A percentile compares a stretch with the other conserved stretches of the same genome.
Conservation (phyloP, 2,888 invertebrate species). For the Aleiodes leptofemur region DNA sequence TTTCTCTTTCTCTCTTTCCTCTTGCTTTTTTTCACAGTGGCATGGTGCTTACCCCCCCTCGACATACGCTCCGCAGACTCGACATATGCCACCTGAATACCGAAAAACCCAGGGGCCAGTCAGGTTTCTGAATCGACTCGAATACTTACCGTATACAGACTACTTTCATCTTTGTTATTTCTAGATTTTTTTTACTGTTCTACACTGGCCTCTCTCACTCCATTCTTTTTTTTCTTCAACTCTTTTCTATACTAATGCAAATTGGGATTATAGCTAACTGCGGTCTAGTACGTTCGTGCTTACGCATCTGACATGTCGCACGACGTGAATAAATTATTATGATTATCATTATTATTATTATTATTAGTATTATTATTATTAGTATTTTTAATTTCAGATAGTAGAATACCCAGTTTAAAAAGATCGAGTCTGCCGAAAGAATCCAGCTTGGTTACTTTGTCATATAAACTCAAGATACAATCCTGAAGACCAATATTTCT, state of each 20-base stretch:
- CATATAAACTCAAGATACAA: too few relatives aligned
- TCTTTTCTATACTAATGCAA: conserved; percentile 60
- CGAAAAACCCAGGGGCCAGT: conserved; percentile 67
- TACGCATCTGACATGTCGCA: conserved; percentile 64
- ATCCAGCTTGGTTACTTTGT: too few relatives aligned
- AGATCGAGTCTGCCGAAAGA: too few relatives aligned
- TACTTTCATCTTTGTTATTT: conserved; percentile 19
- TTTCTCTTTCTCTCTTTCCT: conserved; percentile 10
- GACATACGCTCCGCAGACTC: conserved; percentile 58
- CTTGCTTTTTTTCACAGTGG: conserved; percentile 6
- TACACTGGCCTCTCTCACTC: conserved; percentile 3
- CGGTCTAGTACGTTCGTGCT: conserved; percentile 51
- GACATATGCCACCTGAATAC: conserved; percentile 73
- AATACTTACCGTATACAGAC: conserved; percentile 52
- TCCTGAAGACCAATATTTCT: too few relatives aligned
- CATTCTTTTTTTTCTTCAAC: background rate
- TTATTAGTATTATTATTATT: conserved; percentile 36
- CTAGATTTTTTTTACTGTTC: conserved; percentile 12
- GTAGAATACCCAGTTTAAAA: too few relatives aligned
- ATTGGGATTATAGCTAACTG: conserved; percentile 64
- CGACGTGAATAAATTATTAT: conserved; percentile 55
- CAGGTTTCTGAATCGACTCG: conserved; percentile 68
- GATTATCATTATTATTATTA: too few relatives aligned
- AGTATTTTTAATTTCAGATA: background rate
- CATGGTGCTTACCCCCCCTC: conserved; percentile 46